Conservation (phyloP, 2,888 invertebrate species). For the Hydrotaea diabolus region DNA sequence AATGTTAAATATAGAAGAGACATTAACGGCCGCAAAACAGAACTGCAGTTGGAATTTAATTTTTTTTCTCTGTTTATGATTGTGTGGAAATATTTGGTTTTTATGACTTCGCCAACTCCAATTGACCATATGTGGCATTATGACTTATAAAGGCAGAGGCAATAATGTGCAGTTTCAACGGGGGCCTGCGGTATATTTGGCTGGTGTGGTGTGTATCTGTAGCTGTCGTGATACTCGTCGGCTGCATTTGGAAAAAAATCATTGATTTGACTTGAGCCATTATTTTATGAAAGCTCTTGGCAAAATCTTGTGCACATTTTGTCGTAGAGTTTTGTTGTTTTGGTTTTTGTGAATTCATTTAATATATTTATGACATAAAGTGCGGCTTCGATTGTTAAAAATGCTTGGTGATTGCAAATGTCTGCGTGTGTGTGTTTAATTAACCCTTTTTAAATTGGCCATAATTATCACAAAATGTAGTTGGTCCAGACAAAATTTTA, state of each 20-base stretch:
- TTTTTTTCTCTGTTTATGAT: slow-evolving; percentile 42
- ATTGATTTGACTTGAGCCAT: slow-evolving; percentile 47
- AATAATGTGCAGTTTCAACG: slow-evolving; percentile 52
- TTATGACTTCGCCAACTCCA: slow-evolving; percentile 66
- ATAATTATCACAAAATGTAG: slow-evolving; percentile 60
- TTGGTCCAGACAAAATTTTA: slow-evolving; percentile 4
- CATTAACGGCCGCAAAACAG: slow-evolving; percentile 45
- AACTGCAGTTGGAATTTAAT: slow-evolving; percentile 25
- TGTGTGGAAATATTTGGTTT: slow-evolving; percentile 67
- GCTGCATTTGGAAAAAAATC: slow-evolving; percentile 48
- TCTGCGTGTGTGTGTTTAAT: slow-evolving; percentile 71
- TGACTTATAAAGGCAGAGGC: slow-evolving; percentile 65
- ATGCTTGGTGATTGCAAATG: neutral
- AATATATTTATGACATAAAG: slow-evolving; percentile 59
- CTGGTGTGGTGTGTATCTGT: too few relatives aligned
- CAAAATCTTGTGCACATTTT: neutral
- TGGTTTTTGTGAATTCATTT: slow-evolving; percentile 25
- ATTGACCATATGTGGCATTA: slow-evolving; percentile 67
- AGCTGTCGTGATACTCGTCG: neutral
- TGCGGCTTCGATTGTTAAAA: slow-evolving; percentile 26
- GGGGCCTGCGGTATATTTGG: too few relatives aligned
- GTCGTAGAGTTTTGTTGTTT: too few relatives aligned
- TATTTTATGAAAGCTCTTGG: slow-evolving; percentile 40
- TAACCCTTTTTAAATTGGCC: slow-evolving; percentile 78
- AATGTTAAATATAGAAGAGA: slow-evolving; percentile 61